A percentile compares a stretch with the other conserved stretches of the same genome.
Conservation (phyloP, 1,140 invertebrate genomes). For the Euglossa dilemma region DNA sequence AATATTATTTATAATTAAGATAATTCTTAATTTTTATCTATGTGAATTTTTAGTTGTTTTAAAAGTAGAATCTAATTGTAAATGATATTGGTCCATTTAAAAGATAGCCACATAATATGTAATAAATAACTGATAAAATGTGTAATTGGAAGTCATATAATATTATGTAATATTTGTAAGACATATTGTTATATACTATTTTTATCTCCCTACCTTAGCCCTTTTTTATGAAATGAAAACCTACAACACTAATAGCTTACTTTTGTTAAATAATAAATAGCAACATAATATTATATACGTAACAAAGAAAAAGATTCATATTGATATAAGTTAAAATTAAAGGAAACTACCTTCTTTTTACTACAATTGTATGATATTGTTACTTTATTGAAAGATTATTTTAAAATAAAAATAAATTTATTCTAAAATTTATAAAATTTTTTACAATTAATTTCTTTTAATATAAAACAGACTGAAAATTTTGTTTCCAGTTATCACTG, state of each 20-base stretch:
- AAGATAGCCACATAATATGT: not conserved
- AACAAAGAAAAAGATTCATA: not conserved
- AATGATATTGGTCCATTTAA: conserved; percentile 12
- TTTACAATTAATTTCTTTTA: not conserved
- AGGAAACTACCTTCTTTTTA: not conserved
- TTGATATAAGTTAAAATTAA: conserved; percentile 9
- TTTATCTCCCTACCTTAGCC: conserved; percentile 18
- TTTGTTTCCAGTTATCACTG: not conserved
- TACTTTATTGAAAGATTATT: not conserved
- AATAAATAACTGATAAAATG: conserved; percentile 21
- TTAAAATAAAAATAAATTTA: not conserved
- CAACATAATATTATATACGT: conserved; percentile 12
- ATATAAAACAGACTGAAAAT: not conserved
- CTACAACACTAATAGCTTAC: not conserved
- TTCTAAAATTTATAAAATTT: not conserved
- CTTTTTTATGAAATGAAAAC: conserved; percentile 7
- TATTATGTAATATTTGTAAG: conserved; percentile 43
- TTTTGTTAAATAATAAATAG: conserved; percentile 5
- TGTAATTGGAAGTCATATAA: conserved; percentile 47
- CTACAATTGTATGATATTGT: not conserved
- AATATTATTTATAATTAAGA: conserved; percentile 6
- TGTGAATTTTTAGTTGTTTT: not conserved
- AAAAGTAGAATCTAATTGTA: not conserved
- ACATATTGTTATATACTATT: conserved; percentile 42
- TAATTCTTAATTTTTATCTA: not conserved